Base-by-base conservation (phyloP, 2,888 invertebrate genomes). In the Eupithecia inturbata region DNA sequence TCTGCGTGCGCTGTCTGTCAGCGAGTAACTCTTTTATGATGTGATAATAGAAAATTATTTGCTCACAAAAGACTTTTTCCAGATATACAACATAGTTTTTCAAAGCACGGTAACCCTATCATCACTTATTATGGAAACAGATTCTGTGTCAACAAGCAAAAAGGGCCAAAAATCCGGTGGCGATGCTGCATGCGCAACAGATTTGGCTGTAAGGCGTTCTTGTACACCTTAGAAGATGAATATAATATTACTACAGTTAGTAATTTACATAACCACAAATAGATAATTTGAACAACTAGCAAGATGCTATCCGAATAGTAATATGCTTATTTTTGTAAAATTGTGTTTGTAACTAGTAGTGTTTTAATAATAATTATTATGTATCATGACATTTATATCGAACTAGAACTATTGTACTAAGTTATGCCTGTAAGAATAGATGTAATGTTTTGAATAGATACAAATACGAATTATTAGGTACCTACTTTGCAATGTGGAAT, bases 141-240 rank as follows among this genome's bases (percentile, higher is more conserved):
- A 57, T 57, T 57, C 26, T 57, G 57, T 57, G 26, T 57, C 12
- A 57, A 57, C 12, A 57, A 57, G 22, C 57, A 57, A 57, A 57
- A 26, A 14, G 57, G 57, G n/a, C 1, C 12, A 57, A 57, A 57
- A 57, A 14, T 57, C 1, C 57, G 53, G 22, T 53, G 53, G 53
- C 53, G 57, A 26, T 57, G 57, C 26, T 26, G 57, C 22, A 5
- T 26, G 57, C 57, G 57, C 57, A 57, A 57, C 26, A 22, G 5
- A 26, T 57, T 57, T 57, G 22, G 57, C 5, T 57, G 57, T 26
- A 57, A 57, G 26, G 57, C 57, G 22, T 57, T 57, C 26, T 57
- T 57, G 26, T 57, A 57, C 26, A 57, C 57, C 26, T 57, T 22
- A 53, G 10, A 10, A 22, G 53, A 53, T 22, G 22, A 53, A 53